Conservation (phyloP, 2,888 invertebrate species). For the Andrena bucephala region DNA sequence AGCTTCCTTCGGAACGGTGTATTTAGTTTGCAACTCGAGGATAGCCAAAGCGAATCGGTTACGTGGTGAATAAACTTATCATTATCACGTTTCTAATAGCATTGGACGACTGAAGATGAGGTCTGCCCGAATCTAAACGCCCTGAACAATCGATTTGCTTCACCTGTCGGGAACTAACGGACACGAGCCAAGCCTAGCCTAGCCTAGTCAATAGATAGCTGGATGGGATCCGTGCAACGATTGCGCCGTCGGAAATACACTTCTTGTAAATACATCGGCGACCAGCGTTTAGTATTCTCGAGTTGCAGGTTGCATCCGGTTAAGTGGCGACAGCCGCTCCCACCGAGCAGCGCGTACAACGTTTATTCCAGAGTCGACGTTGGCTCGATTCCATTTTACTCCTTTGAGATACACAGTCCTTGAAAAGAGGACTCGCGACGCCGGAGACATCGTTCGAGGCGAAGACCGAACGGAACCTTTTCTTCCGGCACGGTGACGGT, state of each 20-base stretch:
- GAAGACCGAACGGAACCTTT: too few relatives aligned
- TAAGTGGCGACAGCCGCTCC: slow-evolving; percentile 77
- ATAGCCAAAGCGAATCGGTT: background rate
- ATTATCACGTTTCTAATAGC: too few relatives aligned
- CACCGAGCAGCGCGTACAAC: slow-evolving; percentile 59
- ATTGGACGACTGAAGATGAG: too few relatives aligned
- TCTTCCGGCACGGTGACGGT: background rate
- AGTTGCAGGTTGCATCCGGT: slow-evolving; percentile 82
- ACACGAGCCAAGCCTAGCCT: too few relatives aligned
- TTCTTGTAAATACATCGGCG: slow-evolving; percentile 73
- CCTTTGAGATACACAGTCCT: slow-evolving; percentile 11
- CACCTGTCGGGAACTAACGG: too few relatives aligned
- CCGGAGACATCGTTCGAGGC: too few relatives aligned
- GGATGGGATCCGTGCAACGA: background rate
- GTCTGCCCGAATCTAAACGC: too few relatives aligned
- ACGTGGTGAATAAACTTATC: background rate
- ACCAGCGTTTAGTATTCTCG: slow-evolving; percentile 81
- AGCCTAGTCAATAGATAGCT: background rate
- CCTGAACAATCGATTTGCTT: too few relatives aligned
- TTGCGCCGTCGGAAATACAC: slow-evolving; percentile 43
- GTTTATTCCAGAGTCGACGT: slow-evolving; percentile 47
- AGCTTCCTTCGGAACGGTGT: background rate
- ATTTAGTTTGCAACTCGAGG: background rate
- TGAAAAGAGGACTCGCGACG: slow-evolving; percentile 5
- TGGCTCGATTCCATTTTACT: slow-evolving; percentile 74